Evolutionary conservation across 2,797 vertebrate genomes (phyloP).

Genomic region (Mustela erminea): DNA sequence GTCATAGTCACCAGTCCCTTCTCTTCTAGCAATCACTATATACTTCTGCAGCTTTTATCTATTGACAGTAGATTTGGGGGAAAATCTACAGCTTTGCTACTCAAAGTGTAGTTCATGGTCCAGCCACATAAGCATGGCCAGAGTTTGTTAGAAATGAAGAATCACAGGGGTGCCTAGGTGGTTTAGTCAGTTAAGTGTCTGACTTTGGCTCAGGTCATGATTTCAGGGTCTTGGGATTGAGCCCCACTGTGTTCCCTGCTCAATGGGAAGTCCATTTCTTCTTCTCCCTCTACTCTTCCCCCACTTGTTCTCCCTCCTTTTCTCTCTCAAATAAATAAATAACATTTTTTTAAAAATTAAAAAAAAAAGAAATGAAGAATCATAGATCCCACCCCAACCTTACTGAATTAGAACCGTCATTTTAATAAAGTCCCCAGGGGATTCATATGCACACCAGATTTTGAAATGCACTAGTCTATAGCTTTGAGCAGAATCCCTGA

Average conservation of each 20-base stretch:
- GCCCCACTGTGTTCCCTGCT: neutral
- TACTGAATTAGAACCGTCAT: neutral
- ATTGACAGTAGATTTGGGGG: neutral
- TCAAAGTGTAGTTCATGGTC: neutral
- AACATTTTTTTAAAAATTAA: neutral
- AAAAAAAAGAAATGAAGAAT: neutral
- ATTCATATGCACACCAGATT: neutral
- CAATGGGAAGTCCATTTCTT: neutral
- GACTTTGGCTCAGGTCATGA: neutral
- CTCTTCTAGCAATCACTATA: neutral
- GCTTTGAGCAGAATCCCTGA: conserved; percentile 3
- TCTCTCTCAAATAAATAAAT: neutral
- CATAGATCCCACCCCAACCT: neutral
- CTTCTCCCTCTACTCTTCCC: neutral
- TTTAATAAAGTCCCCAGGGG: neutral
- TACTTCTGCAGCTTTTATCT: neutral
- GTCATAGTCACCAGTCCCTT: neutral
- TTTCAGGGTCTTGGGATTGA: neutral
- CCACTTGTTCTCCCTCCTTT: neutral
- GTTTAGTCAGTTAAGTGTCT: neutral
- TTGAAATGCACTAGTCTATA: neutral
- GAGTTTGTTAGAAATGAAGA: neutral
- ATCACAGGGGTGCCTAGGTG: neutral
- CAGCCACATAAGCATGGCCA: neutral
- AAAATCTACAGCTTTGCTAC: neutral